These are phyloP conservation scores for Drosophila mayaguana DNA, from an alignment of 2,888 invertebrate genomes.

Conservation along the genomic window DNA sequence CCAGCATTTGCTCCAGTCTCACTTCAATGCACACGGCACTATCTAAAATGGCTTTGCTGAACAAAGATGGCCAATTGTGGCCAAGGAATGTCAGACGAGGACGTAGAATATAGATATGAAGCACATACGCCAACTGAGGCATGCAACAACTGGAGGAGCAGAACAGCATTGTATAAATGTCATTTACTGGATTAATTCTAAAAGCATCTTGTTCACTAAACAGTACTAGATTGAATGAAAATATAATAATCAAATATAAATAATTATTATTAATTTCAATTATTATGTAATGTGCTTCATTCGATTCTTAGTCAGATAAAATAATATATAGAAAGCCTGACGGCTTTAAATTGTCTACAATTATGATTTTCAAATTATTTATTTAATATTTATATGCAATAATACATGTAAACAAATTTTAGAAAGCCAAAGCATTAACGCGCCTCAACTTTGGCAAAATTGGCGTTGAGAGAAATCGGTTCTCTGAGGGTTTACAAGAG, in stretches of 20 bases:
- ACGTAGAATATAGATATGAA: neutral
- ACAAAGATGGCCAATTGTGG: conserved; percentile 6
- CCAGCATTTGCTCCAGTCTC: conserved; percentile 44
- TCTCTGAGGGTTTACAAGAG: neutral
- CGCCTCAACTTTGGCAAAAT: neutral
- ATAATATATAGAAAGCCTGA: neutral
- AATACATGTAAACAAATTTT: neutral
- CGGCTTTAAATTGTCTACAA: neutral
- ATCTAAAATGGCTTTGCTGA: conserved; percentile 8
- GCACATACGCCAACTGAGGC: neutral
- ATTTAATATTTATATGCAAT: neutral
- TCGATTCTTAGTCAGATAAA: neutral
- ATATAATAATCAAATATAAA: too few species aligned
- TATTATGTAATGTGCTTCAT: neutral
- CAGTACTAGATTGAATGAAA: too few species aligned
- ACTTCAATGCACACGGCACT: conserved; percentile 53
- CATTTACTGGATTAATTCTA: neutral
- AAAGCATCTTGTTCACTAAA: too few species aligned
- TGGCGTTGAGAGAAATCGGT: neutral
- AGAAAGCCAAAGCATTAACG: neutral
- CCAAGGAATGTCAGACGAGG: neutral
- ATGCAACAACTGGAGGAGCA: conserved; percentile 31
- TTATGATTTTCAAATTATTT: neutral
- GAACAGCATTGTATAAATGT: neutral
- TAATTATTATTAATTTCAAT: neutral